Evolutionary conservation across 1,140 invertebrate genomes (phyloP).

Genomic region (Archegozetes longisetosus): DNA sequence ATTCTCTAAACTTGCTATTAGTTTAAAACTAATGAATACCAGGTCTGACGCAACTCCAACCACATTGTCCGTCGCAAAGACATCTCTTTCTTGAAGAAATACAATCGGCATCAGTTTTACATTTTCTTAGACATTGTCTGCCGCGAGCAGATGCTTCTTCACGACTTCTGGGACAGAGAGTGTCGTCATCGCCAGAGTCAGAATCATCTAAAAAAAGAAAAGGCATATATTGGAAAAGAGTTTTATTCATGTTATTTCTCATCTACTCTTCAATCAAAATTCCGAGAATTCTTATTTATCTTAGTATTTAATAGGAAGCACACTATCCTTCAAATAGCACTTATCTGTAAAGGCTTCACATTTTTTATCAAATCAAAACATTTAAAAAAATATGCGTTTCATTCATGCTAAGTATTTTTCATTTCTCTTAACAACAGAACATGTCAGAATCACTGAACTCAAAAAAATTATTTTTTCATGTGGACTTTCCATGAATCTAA

Average conservation of each 20-base stretch:
- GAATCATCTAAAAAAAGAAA: background rate
- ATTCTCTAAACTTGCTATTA: too few species aligned
- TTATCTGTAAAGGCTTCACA: background rate
- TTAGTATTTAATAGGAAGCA: background rate
- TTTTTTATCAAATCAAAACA: background rate
- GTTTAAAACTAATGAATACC: too few species aligned
- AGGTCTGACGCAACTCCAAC: conserved; percentile 90
- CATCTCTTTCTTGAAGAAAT: conserved; percentile 93
- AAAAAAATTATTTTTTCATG: too few species aligned
- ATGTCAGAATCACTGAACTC: too few species aligned
- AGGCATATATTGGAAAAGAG: too few species aligned
- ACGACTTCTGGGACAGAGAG: conserved; percentile 21
- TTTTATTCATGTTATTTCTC: background rate
- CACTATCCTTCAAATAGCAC: background rate
- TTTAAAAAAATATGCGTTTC: background rate
- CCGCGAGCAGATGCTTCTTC: conserved; percentile 31
- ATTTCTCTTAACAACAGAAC: too few species aligned
- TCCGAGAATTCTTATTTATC: background rate
- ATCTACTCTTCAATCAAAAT: background rate
- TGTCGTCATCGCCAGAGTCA: conserved; percentile 3
- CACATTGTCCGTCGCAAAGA: conserved; percentile 86
- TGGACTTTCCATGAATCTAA: too few species aligned
- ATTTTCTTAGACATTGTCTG: conserved; percentile 79
- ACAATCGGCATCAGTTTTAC: conserved; percentile 83
- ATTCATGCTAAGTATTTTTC: too few species aligned